Evolutionary conservation across 35 echinoderm and acorn worm species (phyloP).

Genomic region (Stichopus chloronotus): DNA sequence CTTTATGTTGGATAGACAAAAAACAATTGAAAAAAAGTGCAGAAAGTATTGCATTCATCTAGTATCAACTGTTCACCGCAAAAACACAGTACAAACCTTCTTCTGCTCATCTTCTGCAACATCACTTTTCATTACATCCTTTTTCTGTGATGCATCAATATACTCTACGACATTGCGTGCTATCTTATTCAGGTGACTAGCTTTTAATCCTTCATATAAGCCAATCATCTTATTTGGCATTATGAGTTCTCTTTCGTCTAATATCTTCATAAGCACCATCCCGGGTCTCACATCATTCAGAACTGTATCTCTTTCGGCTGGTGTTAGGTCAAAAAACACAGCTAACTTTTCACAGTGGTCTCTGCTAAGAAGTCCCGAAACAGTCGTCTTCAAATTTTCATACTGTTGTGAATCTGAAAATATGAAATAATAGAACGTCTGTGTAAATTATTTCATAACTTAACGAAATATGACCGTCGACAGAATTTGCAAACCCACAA

Average conservation of each 20-base stretch:
- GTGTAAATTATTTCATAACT: no score
- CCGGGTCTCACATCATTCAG: background rate
- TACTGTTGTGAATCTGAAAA: background rate
- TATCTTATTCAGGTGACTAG: constrained; percentile 15
- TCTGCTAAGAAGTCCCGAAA: background rate
- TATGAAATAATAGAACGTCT: no score
- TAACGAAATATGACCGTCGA: no score
- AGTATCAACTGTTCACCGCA: no score
- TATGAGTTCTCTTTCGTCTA: constrained; percentile 1
- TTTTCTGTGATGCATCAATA: background rate
- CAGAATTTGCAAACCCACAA: no score
- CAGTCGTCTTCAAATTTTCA: background rate
- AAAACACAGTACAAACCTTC: background rate
- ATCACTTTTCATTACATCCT: background rate
- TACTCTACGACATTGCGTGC: background rate
- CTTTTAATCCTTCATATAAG: constrained; percentile 22
- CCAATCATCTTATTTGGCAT: constrained; percentile 13
- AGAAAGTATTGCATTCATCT: no score
- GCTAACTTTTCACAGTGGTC: constrained; percentile 8
- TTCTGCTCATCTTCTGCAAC: background rate
- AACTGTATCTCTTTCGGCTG: background rate
- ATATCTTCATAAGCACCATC: background rate
- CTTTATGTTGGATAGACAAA: no score
- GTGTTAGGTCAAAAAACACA: background rate
- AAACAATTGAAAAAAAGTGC: no score